Evolutionary conservation across 2,888 invertebrate species (phyloP).

Genomic region (Callyntrura sp.): DNA sequence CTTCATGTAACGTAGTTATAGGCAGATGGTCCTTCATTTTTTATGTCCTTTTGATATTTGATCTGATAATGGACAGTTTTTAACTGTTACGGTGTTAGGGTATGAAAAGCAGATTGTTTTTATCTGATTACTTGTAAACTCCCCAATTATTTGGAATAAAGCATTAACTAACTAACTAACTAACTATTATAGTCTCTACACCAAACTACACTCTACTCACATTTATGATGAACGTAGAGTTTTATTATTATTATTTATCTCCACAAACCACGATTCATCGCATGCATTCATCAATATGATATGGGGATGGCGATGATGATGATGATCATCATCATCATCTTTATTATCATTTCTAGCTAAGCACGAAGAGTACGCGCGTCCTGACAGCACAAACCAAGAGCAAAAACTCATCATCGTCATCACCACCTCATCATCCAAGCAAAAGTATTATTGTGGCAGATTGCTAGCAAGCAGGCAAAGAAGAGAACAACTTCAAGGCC

Average conservation of each 20-base stretch:
- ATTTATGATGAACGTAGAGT: neutral
- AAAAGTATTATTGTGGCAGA: constrained; percentile 44
- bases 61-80: no score
- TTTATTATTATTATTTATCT: constrained; percentile 47
- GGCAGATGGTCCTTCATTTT: no score
- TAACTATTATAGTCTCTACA: neutral
- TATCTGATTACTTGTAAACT: no score
- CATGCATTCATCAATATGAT: constrained; percentile 64
- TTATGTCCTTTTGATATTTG: no score
- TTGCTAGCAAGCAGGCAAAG: constrained; percentile 26
- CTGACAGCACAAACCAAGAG: constrained; percentile 35
- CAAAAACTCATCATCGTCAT: constrained; percentile 55
- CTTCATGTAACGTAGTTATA: no score
- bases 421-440: constrained; percentile 33
- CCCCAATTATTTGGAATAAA: no score
- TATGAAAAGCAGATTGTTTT: no score
- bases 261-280: constrained; percentile 66
- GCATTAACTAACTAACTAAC: no score
- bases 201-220: neutral
- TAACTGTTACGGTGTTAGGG: no score
- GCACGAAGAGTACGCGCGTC: neutral
- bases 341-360: neutral
- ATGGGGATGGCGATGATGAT: constrained; percentile 30
- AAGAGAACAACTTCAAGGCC: constrained; percentile 74
- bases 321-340: constrained; percentile 30